Base-by-base conservation (phyloP, 2,888 invertebrate genomes). In the Drosophila tripunctata region DNA sequence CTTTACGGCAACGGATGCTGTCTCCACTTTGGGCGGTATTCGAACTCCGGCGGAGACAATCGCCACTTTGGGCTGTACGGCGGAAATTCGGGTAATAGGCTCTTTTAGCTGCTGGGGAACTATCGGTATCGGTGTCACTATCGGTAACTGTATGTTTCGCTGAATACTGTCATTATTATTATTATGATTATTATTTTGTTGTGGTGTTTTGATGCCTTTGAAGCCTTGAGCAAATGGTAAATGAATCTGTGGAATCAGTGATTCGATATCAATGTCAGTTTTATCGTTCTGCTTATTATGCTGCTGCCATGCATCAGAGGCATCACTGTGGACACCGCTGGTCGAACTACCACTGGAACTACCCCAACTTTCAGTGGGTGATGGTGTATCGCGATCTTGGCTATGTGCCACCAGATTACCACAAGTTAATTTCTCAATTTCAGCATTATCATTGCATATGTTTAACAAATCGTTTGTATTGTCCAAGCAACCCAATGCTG, bases 401-500 rank as follows among this genome's bases (percentile, higher is more conserved):
- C 67, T 82, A 17, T 72, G 57, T 3, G 75, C 75, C 41, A 80
- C n/a, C 12, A 75, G 43, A 64, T 68, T 72, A 4, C 77, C 79
- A 27, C 58, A 54, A 8, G 80, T 75, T 10, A 84, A 38, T 35
- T 84, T 82, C 8, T 84, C 82, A 54, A 75, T 67, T 67, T 85
- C 85, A 4, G 77, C 40, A 51, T 87, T 88, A 48, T 86, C 86
- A 35, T 78, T 81, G 3, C 87, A 71, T 12, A 87, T 86, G 60
- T 87, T 90, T 5, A 90, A 77, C 56, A 90, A 88, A 44, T 90
- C 89, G 52, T 89, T 88, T 1, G 90, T 85, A 70, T 71, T 57
- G 10, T 81, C 78, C 0, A 62, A 48, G n/a, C 68, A 70, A 33
- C 38, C 38, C 21, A 40, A 2, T 2, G 68, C 57, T 4, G 30